Conservation (phyloP, 2,797 vertebrate genomes). For the Gymnodraco acuticeps region DNA sequence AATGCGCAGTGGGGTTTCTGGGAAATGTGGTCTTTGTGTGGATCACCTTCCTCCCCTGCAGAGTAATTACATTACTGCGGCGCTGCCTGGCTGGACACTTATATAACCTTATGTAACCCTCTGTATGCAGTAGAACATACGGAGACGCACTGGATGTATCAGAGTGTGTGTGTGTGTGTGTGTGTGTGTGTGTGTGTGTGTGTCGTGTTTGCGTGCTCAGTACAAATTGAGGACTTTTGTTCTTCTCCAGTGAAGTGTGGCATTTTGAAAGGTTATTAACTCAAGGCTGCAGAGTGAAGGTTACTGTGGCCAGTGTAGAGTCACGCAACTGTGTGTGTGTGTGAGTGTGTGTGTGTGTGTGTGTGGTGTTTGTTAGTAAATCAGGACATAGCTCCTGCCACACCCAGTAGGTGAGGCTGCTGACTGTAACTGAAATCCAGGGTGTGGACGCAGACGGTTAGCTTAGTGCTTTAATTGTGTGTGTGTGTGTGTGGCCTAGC, state of each 20-base stretch:
- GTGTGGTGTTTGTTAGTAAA: slow-evolving; percentile 43
- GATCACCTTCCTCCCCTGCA: slow-evolving; percentile 54
- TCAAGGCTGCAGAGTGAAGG: slow-evolving; percentile 5
- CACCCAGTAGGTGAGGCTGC: slow-evolving; percentile 67
- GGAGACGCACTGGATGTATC: slow-evolving; percentile 46
- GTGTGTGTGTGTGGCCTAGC: background rate
- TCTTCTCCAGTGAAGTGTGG: background rate
- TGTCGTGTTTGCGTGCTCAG: background rate
- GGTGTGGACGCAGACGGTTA: slow-evolving; percentile 65
- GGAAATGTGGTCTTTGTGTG: slow-evolving; percentile 59
- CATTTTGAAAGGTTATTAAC: background rate
- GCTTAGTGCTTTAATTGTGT: slow-evolving; percentile 31
- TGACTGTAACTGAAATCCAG: slow-evolving; percentile 65
- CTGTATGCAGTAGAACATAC: slow-evolving; percentile 26
- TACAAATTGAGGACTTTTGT: slow-evolving; percentile 4
- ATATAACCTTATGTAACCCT: slow-evolving; percentile 76
- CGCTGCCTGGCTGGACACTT: slow-evolving; percentile 66
- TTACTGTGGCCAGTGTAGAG: background rate
- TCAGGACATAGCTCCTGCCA: slow-evolving; percentile 55
- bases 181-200: slow-evolving; percentile 17
- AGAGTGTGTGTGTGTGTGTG: slow-evolving; percentile 26
- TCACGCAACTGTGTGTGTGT: background rate
- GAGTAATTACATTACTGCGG: slow-evolving; percentile 77
- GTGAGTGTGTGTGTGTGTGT: too few relatives aligned
- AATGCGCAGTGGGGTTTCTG: slow-evolving; percentile 56